Evolutionary conservation across 1,140 invertebrate genomes (phyloP).

Genomic region (Hetaerina americana): DNA sequence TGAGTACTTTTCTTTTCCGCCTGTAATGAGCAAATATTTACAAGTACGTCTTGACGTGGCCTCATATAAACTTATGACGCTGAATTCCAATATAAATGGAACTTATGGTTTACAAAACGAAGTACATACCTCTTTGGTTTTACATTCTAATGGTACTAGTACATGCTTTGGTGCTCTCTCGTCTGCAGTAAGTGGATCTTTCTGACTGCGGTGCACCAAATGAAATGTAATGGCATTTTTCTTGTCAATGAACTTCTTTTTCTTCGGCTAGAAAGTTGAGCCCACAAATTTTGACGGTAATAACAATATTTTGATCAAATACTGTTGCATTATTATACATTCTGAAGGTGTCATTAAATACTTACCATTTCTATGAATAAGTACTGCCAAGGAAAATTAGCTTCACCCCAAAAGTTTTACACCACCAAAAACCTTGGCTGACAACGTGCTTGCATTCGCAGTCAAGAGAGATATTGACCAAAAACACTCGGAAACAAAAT

Average conservation of each 20-base stretch:
- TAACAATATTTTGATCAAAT: no score
- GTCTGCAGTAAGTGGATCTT: conserved; percentile 78
- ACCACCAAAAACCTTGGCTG: no score
- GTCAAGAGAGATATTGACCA: no score
- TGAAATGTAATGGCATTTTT: conserved; percentile 85
- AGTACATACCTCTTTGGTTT: conserved; percentile 11
- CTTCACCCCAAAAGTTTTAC: no score
- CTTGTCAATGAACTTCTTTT: conserved; percentile 83
- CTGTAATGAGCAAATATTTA: not conserved
- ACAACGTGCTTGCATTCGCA: no score
- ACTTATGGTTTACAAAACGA: not conserved
- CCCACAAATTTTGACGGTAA: no score
- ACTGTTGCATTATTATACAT: no score
- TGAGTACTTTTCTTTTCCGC: conserved; percentile 37
- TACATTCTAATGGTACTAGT: conserved; percentile 42
- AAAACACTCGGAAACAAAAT: no score
- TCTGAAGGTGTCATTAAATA: no score
- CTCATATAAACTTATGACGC: not conserved
- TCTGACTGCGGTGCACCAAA: conserved; percentile 81
- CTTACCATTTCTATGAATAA: no score
- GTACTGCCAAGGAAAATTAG: no score
- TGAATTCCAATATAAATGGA: conserved; percentile 1
- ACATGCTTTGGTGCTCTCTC: conserved; percentile 78
- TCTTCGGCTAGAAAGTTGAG: conserved; percentile 28
- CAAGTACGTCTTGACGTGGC: not conserved